These are phyloP conservation scores for Rhabdornis inornatus DNA, from an alignment of 2,113 vertebrate genomes.

Conservation along the genomic window DNA sequence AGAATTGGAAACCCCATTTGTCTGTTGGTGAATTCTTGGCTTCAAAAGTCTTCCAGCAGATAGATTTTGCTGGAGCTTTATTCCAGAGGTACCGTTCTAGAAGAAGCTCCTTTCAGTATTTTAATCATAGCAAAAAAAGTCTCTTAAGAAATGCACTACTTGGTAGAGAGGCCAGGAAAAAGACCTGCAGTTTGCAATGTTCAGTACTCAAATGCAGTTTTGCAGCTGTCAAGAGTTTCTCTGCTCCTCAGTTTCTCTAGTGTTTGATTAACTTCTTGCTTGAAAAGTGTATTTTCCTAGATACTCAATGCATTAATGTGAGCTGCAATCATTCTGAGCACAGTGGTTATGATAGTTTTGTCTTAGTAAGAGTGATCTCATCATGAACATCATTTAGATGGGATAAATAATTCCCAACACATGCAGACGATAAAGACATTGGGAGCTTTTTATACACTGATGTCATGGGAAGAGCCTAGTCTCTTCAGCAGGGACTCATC, in stretches of 20 bases:
- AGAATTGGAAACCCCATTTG: background rate
- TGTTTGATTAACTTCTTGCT: background rate
- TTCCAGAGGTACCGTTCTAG: background rate
- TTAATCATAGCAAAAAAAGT: background rate
- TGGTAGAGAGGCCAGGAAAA: background rate
- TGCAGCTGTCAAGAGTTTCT: background rate
- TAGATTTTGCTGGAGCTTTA: background rate
- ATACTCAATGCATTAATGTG: background rate
- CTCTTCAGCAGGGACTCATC: conserved; percentile 4
- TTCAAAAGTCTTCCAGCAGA: background rate
- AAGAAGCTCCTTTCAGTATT: background rate
- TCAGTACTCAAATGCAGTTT: background rate
- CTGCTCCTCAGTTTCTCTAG: background rate
- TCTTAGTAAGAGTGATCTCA: conserved; percentile 39
- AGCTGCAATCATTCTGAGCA: background rate
- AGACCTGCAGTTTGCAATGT: background rate
- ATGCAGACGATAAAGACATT: conserved; percentile 12
- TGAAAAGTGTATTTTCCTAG: background rate
- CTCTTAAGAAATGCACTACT: background rate
- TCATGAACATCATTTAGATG: background rate
- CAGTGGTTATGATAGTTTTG: background rate
- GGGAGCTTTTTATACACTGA: conserved; percentile 2
- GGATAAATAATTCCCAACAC: conserved; percentile 8
- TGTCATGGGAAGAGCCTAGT: conserved; percentile 36
- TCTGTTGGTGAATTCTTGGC: background rate